A percentile compares a stretch with the other conserved stretches of the same genome.
These are phyloP conservation scores for Eulemur albifrons DNA, from an alignment of 2,797 vertebrate genomes.

Conservation along the genomic window DNA sequence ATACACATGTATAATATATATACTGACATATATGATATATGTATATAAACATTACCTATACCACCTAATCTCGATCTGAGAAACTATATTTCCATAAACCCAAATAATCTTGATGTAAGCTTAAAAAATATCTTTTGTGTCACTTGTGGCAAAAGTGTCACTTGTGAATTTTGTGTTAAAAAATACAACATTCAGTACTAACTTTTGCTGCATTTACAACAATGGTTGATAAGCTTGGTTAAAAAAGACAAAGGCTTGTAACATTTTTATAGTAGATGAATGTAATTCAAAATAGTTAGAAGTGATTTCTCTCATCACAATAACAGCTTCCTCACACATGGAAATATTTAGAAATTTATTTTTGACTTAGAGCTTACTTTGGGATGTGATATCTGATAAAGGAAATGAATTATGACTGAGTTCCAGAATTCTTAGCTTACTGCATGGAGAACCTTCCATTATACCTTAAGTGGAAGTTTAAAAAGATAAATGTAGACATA, in stretches of 20 bases:
- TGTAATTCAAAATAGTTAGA: background rate
- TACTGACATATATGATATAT: background rate
- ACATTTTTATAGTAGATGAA: background rate
- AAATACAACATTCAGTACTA: background rate
- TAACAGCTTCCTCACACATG: background rate
- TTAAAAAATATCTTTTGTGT: background rate
- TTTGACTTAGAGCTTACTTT: conserved; percentile 47
- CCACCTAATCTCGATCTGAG: background rate
- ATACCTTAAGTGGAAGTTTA: conserved; percentile 24
- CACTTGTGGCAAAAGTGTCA: background rate
- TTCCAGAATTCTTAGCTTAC: conserved; percentile 21
- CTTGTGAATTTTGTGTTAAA: conserved; percentile 23
- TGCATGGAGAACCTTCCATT: conserved; percentile 19
- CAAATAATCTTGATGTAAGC: background rate
- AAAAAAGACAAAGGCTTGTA: background rate
- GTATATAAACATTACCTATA: background rate
- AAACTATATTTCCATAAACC: background rate
- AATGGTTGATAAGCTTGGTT: background rate
- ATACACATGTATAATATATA: background rate
- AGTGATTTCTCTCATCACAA: background rate
- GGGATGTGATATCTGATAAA: conserved; percentile 23
- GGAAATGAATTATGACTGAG: conserved; percentile 1
- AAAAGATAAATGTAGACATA: conserved; percentile 29
- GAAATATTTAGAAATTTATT: conserved; percentile 37
- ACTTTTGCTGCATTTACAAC: background rate